Conservation (phyloP, 1,140 invertebrate genomes). For the Sitodiplosis mosellana region DNA sequence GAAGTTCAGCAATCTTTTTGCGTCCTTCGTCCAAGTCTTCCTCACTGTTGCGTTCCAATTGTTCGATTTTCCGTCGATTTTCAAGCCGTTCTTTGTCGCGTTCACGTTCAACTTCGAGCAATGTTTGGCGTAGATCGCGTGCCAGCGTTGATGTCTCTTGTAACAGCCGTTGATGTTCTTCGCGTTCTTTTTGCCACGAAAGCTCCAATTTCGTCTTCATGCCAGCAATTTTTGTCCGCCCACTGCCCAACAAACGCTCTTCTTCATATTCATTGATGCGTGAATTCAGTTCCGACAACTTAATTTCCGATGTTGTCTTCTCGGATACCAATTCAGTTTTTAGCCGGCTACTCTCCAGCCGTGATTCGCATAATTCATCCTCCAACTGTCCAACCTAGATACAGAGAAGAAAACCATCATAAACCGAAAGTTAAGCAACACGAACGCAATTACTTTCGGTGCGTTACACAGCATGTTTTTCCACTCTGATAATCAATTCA, state of each 20-base stretch:
- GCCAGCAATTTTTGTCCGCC: constrained; percentile 65
- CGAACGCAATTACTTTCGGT: too few relatives aligned
- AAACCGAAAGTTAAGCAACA: not conserved
- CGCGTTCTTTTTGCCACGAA: constrained; percentile 89
- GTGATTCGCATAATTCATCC: constrained; percentile 69
- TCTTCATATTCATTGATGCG: constrained; percentile 83
- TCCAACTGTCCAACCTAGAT: constrained; percentile 52
- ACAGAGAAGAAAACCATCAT: not conserved
- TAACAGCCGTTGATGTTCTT: constrained; percentile 75
- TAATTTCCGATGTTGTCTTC: constrained; percentile 71
- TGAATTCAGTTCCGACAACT: constrained; percentile 75
- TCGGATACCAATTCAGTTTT: constrained; percentile 82
- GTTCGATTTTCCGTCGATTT: constrained; percentile 65
- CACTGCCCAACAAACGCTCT: constrained; percentile 56
- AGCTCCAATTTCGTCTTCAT: constrained; percentile 76
- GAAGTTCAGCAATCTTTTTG: constrained; percentile 60
- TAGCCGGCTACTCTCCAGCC: constrained; percentile 61
- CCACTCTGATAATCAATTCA: not conserved
- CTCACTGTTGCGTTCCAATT: constrained; percentile 62
- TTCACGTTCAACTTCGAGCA: constrained; percentile 76
- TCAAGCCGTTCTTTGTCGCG: constrained; percentile 75
- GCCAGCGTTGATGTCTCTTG: constrained; percentile 83
- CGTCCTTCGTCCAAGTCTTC: constrained; percentile 79
- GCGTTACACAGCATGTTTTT: not conserved
- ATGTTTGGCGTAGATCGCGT: constrained; percentile 66